Evolutionary conservation across 2,797 vertebrate species (phyloP).

Genomic region (Lepidocolaptes lacrymiger): DNA sequence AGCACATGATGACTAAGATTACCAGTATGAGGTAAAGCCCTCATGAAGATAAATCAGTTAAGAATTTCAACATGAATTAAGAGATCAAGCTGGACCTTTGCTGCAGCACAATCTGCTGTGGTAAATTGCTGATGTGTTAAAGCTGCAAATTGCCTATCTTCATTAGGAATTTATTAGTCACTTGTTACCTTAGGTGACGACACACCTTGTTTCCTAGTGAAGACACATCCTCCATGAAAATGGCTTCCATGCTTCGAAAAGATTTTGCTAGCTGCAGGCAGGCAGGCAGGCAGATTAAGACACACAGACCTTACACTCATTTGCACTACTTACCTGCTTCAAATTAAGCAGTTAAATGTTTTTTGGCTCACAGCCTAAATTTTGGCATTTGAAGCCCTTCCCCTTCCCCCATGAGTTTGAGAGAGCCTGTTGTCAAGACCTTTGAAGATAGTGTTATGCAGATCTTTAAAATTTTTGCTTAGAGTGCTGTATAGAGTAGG

Average conservation of each 20-base stretch:
- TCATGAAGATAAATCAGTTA: neutral
- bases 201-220: neutral
- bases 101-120: neutral
- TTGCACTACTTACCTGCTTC: neutral
- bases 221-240: neutral
- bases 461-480: neutral
- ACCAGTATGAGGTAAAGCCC: neutral
- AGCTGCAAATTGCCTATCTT: neutral
- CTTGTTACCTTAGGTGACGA: neutral
- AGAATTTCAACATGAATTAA: neutral
- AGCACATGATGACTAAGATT: neutral
- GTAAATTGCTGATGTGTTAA: neutral
- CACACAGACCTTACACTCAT: neutral
- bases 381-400: neutral
- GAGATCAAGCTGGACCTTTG: neutral
- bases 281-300: neutral
- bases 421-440: neutral
- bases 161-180: neutral
- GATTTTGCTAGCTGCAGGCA: neutral
- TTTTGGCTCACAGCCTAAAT: neutral
- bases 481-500: neutral
- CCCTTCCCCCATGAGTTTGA: fast-evolving
- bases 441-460: neutral
- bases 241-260: neutral
- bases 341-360: neutral